Evolutionary conservation across 2,888 invertebrate species (phyloP).

Genomic region (Saturnia pavonia): DNA sequence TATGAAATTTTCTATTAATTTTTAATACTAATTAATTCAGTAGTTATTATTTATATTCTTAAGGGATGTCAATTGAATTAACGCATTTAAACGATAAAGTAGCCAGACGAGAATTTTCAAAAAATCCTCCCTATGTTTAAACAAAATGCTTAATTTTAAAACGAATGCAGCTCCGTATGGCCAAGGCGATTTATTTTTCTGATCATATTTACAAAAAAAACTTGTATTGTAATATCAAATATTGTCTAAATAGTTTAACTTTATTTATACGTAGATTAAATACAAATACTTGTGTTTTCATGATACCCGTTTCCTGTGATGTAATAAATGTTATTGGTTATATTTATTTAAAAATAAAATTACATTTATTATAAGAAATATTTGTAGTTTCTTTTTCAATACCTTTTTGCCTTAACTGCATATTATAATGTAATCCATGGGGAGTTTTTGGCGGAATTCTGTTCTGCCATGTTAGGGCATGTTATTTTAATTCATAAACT

Average conservation of each 20-base stretch:
- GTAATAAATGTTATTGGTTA: constrained; percentile 82
- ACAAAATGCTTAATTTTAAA: background rate
- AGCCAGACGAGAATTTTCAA: constrained; percentile 10
- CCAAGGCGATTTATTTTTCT: background rate
- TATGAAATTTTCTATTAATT: constrained; percentile 14
- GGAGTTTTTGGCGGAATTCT: too few relatives aligned
- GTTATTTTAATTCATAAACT: too few relatives aligned
- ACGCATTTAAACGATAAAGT: constrained; percentile 49
- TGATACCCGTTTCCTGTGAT: constrained; percentile 81
- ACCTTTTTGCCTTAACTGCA: background rate
- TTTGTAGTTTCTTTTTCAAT: constrained; percentile 29
- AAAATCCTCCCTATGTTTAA: background rate
- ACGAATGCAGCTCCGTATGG: background rate
- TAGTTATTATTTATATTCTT: constrained; percentile 66
- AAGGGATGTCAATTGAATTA: constrained; percentile 73
- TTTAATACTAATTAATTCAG: constrained; percentile 40
- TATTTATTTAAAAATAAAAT: constrained; percentile 81
- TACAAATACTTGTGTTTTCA: constrained; percentile 74
- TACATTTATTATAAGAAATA: constrained; percentile 73
- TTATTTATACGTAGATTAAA: constrained; percentile 50
- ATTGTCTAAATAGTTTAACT: constrained; percentile 48
- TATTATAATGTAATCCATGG: background rate
- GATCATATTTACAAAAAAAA: background rate
- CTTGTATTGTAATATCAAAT: constrained; percentile 17
- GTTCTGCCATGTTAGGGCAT: too few relatives aligned